Base-by-base conservation (phyloP, 2,113 vertebrate species). In the Tringa solitaria region DNA sequence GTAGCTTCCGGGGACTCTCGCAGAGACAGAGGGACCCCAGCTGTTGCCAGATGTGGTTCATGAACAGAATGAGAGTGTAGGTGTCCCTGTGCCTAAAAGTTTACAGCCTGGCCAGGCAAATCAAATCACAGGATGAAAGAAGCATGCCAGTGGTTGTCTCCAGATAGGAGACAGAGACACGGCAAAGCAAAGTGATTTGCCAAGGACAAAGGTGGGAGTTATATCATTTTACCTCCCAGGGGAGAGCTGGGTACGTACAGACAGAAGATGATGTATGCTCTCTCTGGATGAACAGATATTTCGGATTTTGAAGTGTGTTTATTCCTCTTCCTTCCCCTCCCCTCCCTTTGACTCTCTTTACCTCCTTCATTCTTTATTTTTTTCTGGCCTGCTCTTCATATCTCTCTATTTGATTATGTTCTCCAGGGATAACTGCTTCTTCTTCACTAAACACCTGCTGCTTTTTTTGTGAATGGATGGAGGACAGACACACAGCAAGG, bases 161-260 rank as follows among this genome's bases (percentile, higher is more conserved):
- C 76, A 65, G 65, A 18, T 3, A 78, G 77, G 51, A 72, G 63
- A 22, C 0, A 0, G 57, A 79, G 48, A 64, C n/a, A 43, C 4
- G 43, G 48, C 26, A 79, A 84, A 87, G 88, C 26, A n/a, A 83
- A 53, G 26, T 8, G 54, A 37, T 73, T 90, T 80, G 22, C 45
- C 67, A 76, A 69, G 64, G 26, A 19, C n/a, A 23, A 21, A 54
- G 37, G 37, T 82, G 57, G 30, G 39, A 65, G 22, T 76, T 87
- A 4, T 8, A 32, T 45, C 3, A 1, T 23, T 48, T 23, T 33
- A 48, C 8, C 21, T 70, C 16, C 32, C 0, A 0, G 15, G 24
- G n/a, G 17, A 51, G 37, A 77, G 23, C 26, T 79, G 59, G 32
- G 8, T 53, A 18, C 15, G 9, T 41, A 23, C 16, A 57, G 77